A percentile compares a stretch with the other conserved stretches of the same genome.
Evolutionary conservation across 2,888 invertebrate species (phyloP).

Genomic region (Apamea epomidion): DNA sequence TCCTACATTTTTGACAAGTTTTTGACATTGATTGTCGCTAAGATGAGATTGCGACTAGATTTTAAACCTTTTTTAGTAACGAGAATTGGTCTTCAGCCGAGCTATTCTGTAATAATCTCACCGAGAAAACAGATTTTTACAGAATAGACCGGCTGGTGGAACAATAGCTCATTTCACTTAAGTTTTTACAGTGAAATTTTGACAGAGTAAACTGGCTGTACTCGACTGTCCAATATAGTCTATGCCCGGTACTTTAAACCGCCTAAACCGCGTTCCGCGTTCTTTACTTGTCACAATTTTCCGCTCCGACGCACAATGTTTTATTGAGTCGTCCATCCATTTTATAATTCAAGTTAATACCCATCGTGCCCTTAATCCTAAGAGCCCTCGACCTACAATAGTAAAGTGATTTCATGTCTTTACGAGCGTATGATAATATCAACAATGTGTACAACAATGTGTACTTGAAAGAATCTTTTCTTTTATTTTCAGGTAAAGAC

Average conservation of each 20-base stretch:
- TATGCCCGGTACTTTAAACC: constrained; percentile 23
- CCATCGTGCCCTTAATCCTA: constrained; percentile 69
- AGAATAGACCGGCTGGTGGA: too few species aligned
- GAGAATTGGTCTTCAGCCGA: too few species aligned
- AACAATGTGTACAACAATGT: constrained; percentile 55
- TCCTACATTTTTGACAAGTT: background rate
- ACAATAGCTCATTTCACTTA: background rate
- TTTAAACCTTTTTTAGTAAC: too few species aligned
- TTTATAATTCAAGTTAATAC: constrained; percentile 68
- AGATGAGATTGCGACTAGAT: too few species aligned
- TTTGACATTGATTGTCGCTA: too few species aligned
- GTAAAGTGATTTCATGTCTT: constrained; percentile 74
- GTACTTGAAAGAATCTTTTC: constrained; percentile 64
- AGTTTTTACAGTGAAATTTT: background rate
- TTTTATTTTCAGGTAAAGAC: constrained; percentile 77
- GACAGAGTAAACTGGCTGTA: background rate
- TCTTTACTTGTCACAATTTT: constrained; percentile 58
- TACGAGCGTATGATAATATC: constrained; percentile 50
- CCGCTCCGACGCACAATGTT: constrained; percentile 49
- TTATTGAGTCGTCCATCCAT: constrained; percentile 60
- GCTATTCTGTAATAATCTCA: too few species aligned
- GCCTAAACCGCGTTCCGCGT: constrained; percentile 33
- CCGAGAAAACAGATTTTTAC: too few species aligned
- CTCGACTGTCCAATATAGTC: constrained; percentile 29
- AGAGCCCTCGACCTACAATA: constrained; percentile 69